Conservation (phyloP, 2,888 invertebrate species). For the Apodemia hepburni region DNA sequence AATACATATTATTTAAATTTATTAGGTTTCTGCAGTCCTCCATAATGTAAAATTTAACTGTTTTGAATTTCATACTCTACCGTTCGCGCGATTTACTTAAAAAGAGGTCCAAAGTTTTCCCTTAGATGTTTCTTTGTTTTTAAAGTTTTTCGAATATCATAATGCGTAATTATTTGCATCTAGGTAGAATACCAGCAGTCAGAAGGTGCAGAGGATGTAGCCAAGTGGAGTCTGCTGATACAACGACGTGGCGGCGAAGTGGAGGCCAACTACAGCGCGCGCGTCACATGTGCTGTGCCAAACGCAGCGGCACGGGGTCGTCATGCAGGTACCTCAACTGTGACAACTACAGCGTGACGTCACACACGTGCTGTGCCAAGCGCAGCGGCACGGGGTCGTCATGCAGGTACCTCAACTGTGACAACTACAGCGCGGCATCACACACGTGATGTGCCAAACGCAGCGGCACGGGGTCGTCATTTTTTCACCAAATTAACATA, state of each 20-base stretch:
- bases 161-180: not conserved
- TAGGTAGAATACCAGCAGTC: conserved; percentile 87
- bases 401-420: conserved; percentile 83
- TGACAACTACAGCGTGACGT: too few species aligned
- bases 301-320: conserved; percentile 93
- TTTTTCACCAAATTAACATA: too few species aligned
- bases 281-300: conserved; percentile 95
- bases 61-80: too few species aligned
- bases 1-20: too few species aligned
- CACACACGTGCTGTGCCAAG: conserved; percentile 96
- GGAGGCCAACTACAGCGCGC: conserved; percentile 89
- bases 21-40: too few species aligned
- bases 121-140: too few species aligned
- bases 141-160: too few species aligned
- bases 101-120: too few species aligned
- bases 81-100: too few species aligned
- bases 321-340: conserved; percentile 86
- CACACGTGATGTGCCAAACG: conserved; percentile 94
- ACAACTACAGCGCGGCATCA: too few species aligned
- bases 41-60: too few species aligned
- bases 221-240: conserved; percentile 86
- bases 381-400: conserved; percentile 94
- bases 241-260: conserved; percentile 93
- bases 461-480: conserved; percentile 95
- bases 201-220: conserved; percentile 79